Evolutionary conservation across 2,797 vertebrate species (phyloP), one percentile per base, ranked within the genome.

Genomic region (Crenuchus spilurus): DNA sequence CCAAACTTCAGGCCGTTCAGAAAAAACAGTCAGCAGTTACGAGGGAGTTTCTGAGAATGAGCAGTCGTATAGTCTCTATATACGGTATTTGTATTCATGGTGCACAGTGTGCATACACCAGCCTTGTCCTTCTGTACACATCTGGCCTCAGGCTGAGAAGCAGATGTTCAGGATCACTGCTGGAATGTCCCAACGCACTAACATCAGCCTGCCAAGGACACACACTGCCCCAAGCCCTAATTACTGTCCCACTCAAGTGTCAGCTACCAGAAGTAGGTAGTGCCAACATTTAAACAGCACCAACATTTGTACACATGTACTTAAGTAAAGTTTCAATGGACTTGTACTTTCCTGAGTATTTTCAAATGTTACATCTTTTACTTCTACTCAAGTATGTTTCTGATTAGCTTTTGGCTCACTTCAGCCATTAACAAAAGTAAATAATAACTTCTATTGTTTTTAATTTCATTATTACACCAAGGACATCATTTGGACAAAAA

Each of bases 131-230:
- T 13, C 11, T 26, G 58, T 30, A 24, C 24, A 22, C 24, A 24
- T 62, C 57, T 63, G 65, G 74, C 74, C 64, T n/a, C 22, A 44
- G 76, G 28, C 22, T 49, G 22, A 48, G 70, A 35, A 64, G 73
- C 83, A 85, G 82, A 87, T 84, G 84, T 83, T 75, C 46, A 7
- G 79, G 77, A 85, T 83, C 83, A 81, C 22, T 30, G 49, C 70
- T 61, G 81, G 85, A 87, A 84, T 83, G 83, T 83, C 77, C 80
- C 77, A 82, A 80, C 71, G 65, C 73, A 68, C 76, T 80, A 57
- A 72, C 70, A 80, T 76, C 71, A 83, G 49, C 51, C 39, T 73
- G 62, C 74, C 69, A 64, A 67, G 72, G 74, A 83, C 77, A 81
- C 55, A 28, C 62, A 75, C 72, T 73, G 81, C 79, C 76, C 76